A percentile compares a stretch with the other conserved stretches of the same genome.
Conservation (phyloP, 2,888 invertebrate genomes). For the Rhabditoides inermis region DNA sequence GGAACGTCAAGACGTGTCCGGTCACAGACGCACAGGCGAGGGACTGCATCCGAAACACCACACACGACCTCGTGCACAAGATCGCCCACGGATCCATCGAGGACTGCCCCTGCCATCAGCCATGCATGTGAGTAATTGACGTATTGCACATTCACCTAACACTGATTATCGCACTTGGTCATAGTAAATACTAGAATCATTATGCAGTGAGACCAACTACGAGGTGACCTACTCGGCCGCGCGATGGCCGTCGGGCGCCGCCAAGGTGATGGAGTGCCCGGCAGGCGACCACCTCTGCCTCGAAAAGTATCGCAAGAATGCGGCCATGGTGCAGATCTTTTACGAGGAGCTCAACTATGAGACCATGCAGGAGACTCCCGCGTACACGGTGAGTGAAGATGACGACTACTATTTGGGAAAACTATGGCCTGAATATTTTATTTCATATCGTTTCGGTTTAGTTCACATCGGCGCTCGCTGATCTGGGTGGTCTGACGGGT, state of each 20-base stretch:
- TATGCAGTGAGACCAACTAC: constrained; percentile 48
- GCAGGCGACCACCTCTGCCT: constrained; percentile 46
- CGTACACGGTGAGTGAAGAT: constrained; percentile 36
- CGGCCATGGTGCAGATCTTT: constrained; percentile 52
- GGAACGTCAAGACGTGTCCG: constrained; percentile 22
- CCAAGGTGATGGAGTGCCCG: constrained; percentile 49
- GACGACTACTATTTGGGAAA: not conserved
- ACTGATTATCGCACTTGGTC: not conserved
- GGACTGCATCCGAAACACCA: constrained; percentile 46
- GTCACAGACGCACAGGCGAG: constrained; percentile 42
- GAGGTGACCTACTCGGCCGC: constrained; percentile 52
- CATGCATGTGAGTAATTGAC: constrained; percentile 42
- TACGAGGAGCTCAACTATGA: constrained; percentile 53
- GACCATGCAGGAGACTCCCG: constrained; percentile 45
- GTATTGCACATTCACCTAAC: not conserved
- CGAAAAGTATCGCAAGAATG: constrained; percentile 50
- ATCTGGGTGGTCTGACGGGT: constrained; percentile 49
- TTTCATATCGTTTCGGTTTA: constrained; percentile 7
- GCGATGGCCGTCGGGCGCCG: constrained; percentile 51
- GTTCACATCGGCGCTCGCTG: constrained; percentile 42
- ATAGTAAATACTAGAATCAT: not conserved
- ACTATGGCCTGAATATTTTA: not conserved
- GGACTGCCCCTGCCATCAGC: constrained; percentile 49
- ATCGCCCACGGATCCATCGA: constrained; percentile 29
- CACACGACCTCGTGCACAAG: constrained; percentile 31